Percentiles rank a stretch among this genome's conserved stretches.
phyloP scores from a whole-genome alignment of 2,113 vertebrate genomes.

The Brachypodius melanocephalos region DNA sequence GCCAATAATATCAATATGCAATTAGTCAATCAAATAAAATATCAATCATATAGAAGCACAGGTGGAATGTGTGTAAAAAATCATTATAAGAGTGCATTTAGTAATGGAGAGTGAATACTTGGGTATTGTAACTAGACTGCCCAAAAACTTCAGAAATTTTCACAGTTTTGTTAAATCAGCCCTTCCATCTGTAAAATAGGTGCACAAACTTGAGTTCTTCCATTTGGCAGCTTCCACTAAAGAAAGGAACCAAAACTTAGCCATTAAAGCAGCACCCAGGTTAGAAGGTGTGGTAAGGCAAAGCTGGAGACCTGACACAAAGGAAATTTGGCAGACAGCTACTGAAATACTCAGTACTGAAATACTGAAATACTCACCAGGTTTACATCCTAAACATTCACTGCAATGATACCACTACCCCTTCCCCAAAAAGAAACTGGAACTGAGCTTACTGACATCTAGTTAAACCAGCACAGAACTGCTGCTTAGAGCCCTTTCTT shows the following conservation, averaged over 20 bases:
- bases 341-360: not conserved
- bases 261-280: not conserved
- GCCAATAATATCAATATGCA: not conserved
- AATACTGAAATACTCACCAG: not conserved
- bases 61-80: not conserved
- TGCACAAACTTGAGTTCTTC: not conserved
- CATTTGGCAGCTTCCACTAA: not conserved
- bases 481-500: not conserved
- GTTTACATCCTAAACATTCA: not conserved
- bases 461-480: not conserved
- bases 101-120: not conserved
- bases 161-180: not conserved
- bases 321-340: not conserved
- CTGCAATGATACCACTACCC: not conserved
- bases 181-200: not conserved
- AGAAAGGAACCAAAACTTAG: not conserved
- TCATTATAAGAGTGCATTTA: accelerated
- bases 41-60: not conserved
- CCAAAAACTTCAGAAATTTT: not conserved
- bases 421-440: not conserved
- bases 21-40: not conserved
- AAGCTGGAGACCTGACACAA: not conserved
- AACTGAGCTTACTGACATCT: not conserved
- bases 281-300: not conserved
- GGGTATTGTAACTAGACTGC: accelerated